Evolutionary conservation across 1,140 invertebrate species (phyloP), one percentile per base, ranked within the genome.

Genomic region (Lasaia peninsularis): DNA sequence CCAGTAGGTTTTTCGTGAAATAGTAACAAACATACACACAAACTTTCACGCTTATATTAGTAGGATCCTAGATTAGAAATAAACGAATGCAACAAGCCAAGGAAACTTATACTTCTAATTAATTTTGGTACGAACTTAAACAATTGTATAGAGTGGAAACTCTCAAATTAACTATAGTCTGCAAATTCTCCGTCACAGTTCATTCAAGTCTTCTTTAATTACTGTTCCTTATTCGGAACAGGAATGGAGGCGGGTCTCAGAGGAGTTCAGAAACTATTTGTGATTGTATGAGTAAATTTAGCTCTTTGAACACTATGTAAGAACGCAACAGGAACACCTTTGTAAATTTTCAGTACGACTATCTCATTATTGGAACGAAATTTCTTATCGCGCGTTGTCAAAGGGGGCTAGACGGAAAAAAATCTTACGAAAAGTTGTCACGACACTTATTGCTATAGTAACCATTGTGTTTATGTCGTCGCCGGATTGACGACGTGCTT

Each of bases 191-290:
- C 40, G 61, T 65, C 58, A 63, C 72, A 72, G 72, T 74, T 78
- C 63, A 70, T 76, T 75, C 58, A 48, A 59, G 67, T 71, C 65
- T 79, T 80, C 71, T 81, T 78, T 81, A 80, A 83, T 83, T 84
- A 79, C 73, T 71, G 56, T 72, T 70, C 63, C 71, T 75, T 73
- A 71, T 73, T 59, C 63, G 60, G 48, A 59, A 62, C 59, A 66
- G 58, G 58, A 64, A 51, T 50, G 53, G 49, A 60, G 31, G 50
- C 58, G 60, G 67, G 60, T 60, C 68, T 68, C 58, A 52, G 60
- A 61, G 59, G 53, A 69, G 66, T 76, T 71, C 59, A 48, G 63
- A 71, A 78, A 80, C 75, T 76, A 83, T 86, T 78, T 65, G 61
- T 60, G 71, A 65, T 70, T 71, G 69, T 86, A 24, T 5, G 2